A percentile compares a stretch with the other conserved stretches of the same genome.
Evolutionary conservation across 2,888 invertebrate genomes (phyloP).

Genomic region (Neria commutata): DNA sequence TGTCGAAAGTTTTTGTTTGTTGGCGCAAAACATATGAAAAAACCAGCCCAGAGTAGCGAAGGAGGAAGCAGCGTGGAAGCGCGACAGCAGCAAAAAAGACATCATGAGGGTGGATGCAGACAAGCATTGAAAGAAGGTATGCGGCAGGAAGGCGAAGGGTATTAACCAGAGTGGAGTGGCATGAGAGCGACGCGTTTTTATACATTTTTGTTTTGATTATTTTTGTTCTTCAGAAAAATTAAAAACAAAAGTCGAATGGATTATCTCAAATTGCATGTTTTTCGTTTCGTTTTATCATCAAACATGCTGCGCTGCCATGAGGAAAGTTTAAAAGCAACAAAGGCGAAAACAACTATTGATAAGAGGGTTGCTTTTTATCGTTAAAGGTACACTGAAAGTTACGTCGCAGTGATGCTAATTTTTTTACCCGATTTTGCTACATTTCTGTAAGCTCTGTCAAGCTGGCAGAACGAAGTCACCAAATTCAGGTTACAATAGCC

Average conservation of each 20-base stretch:
- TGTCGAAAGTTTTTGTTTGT: slow-evolving; percentile 7
- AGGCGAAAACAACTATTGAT: too few species aligned
- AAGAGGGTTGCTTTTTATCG: too few species aligned
- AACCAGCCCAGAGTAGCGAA: neutral
- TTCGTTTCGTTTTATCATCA: slow-evolving; percentile 13
- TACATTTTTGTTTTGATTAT: slow-evolving; percentile 55
- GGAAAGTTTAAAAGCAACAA: too few species aligned
- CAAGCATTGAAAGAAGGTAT: slow-evolving; percentile 44
- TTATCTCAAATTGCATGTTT: slow-evolving; percentile 1
- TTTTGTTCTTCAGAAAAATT: slow-evolving; percentile 41
- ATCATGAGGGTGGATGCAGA: slow-evolving; percentile 38
- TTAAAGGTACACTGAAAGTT: too few species aligned
- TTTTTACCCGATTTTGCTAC: too few species aligned
- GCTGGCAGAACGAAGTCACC: too few species aligned
- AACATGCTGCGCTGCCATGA: too few species aligned
- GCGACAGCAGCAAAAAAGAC: slow-evolving; percentile 11
- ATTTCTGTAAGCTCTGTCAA: too few species aligned
- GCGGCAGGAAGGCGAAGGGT: slow-evolving; percentile 34
- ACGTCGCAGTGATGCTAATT: too few species aligned
- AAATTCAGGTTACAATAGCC: too few species aligned
- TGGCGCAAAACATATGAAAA: neutral
- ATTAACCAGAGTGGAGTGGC: slow-evolving; percentile 43
- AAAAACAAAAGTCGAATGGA: neutral
- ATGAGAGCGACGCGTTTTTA: slow-evolving; percentile 35
- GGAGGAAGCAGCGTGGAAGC: neutral